Evolutionary conservation across 2,797 vertebrate species (phyloP).

Genomic region (Muraenolepis orangiensis): DNA sequence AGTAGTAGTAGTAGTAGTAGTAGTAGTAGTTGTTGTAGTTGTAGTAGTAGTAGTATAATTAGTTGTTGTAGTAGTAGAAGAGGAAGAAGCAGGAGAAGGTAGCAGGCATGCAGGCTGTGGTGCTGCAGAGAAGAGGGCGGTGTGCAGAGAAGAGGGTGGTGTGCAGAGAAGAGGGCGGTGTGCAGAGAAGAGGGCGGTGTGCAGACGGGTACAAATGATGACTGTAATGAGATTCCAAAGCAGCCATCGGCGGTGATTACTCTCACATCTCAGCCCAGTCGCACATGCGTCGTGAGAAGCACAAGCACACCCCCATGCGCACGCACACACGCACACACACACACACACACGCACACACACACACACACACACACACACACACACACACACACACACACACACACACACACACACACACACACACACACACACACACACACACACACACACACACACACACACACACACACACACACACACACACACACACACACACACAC

Average conservation of each 20-base stretch:
- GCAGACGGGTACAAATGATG: slow-evolving; percentile 74
- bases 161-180: slow-evolving; percentile 38
- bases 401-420: slow-evolving; percentile 20
- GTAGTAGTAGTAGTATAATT: no score
- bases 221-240: slow-evolving; percentile 81
- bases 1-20: no score
- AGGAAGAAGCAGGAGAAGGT: neutral
- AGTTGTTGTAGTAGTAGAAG: no score
- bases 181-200: slow-evolving; percentile 43
- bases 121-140: slow-evolving; percentile 40
- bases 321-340: slow-evolving; percentile 28
- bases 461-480: no score
- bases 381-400: neutral
- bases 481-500: neutral
- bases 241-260: slow-evolving; percentile 76
- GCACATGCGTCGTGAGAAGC: slow-evolving; percentile 17
- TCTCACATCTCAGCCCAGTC: slow-evolving; percentile 59
- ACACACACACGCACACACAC: slow-evolving; percentile 41
- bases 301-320: slow-evolving; percentile 28
- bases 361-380: slow-evolving; percentile 12
- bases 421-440: slow-evolving; percentile 22
- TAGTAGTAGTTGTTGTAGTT: no score
- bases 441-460: no score
- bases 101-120: neutral
- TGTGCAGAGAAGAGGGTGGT: slow-evolving; percentile 20